Percentiles rank a stretch among this genome's conserved stretches.
Evolutionary conservation across 2,113 vertebrate genomes (phyloP).

Genomic region (human): GRCh38 chr2:191475001-191475500

Average conservation of each 20-base stretch:
- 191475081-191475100: not conserved
- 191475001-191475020: not conserved
- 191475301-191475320: not conserved
- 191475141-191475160: not conserved
- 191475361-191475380: not conserved
- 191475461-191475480: not conserved
- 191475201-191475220: not conserved
- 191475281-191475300: not conserved
- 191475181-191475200: not conserved
- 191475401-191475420: not conserved
- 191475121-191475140: not conserved
- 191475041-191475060: not conserved
- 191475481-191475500: not conserved
- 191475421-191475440: not conserved
- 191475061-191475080: not conserved
- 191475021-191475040: not conserved
- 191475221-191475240: not conserved
- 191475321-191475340: not conserved
- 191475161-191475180: not conserved
- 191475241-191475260: not conserved
- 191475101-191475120: not conserved
- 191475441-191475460: not conserved
- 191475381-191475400: not conserved
- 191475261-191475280: not conserved
- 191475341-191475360: too few species aligned